Evolutionary conservation across 1,140 invertebrate species (phyloP), one percentile per base, ranked within the genome.

Genomic region (Philopotamus ludificatus): DNA sequence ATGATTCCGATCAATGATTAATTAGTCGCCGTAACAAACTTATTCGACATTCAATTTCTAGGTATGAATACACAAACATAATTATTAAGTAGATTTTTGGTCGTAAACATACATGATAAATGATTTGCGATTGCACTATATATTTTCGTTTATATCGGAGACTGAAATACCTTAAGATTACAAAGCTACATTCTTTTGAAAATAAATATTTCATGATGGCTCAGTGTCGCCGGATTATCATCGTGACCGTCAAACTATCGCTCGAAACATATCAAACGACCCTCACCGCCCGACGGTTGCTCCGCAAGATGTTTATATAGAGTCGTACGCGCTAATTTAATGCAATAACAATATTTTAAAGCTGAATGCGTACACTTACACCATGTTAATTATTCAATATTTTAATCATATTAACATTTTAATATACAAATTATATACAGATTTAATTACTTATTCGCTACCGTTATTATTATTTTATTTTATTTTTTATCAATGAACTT

Each of bases 281-380:
- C 49, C 12, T 28, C 26, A 12, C 26, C 20, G 53, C 21, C 20
- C 45, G 25, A 16, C 28, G 18, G 28, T 22, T 55, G n/a, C n/a
- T 49, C n/a, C 34, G 20, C 26, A 65, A 16, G 12, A 15, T 39
- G 4, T 20, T 15, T 47, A 47, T 8, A 20, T 47, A 15, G 45
- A 47, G 16, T 10, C 23, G 23, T 53, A 53, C 39, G 42, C 12
- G 59, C 64, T 66, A 66, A 66, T 47, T n/a, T 66, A 57, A 54
- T 66, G 64, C 64, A 26, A 60, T 66, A 61, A 66, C 55, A 59
- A 51, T 60, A 62, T 34, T 58, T 66, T 66, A 66, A 66, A 66
- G 64, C 64, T 66, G 55, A 60, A 54, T 66, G 64, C 64, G 57
- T 44, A 54, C 58, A 66, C 57, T 53, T 45, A 66, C 22, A 66